Evolutionary conservation across 2,888 invertebrate genomes (phyloP), one percentile per base, ranked within the genome.

Genomic region (Brachynemurus nebulosus): DNA sequence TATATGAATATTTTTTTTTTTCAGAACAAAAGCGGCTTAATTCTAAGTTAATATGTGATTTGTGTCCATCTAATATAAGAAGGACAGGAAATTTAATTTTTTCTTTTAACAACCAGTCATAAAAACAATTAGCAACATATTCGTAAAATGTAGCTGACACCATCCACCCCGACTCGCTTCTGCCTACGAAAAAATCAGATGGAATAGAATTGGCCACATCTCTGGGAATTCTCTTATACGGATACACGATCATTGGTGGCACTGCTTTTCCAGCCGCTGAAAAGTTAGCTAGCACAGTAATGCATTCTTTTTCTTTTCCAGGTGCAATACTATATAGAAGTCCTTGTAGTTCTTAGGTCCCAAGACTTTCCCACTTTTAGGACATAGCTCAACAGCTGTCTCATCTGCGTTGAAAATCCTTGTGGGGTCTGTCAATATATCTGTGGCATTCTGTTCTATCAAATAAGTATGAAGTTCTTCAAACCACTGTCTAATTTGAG

Each of bases 211-310:
- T 30, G 23, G 48, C 45, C 12, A 54, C 35, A 33, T 52, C 52
- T 37, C 43, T 46, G 20, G 53, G 42, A 47, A 53, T 19, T 54
- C 50, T 16, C 54, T 45, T n/a, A n/a, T n/a, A n/a, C n/a, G n/a
- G n/a, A n/a, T n/a, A n/a, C n/a, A n/a, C n/a, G n/a, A n/a, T n/a
- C 47, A 53, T 51, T 18, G 54, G 54, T 17, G 53, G 52, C 23
- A 47, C 47, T 36, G 43, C 23, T 30, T 38, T 35, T 21, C 56
- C 56, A 40, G 39, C 16, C 20, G 51, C 51, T 6, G 46, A 36
- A 39, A 20, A 52, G 37, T 45, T 49, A 18, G 48, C 48, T 6
- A 52, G 40, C 48, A 57, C 57, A 4, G 50, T 52, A 8, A 52
- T 47, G n/a, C 25, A 45, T 25, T 50, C 47, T 35, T 49, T 50